A percentile compares a stretch with the other conserved stretches of the same genome.
phyloP scores from a whole-genome alignment of 2,888 invertebrate genomes.

The Darwinula stevensoni region DNA sequence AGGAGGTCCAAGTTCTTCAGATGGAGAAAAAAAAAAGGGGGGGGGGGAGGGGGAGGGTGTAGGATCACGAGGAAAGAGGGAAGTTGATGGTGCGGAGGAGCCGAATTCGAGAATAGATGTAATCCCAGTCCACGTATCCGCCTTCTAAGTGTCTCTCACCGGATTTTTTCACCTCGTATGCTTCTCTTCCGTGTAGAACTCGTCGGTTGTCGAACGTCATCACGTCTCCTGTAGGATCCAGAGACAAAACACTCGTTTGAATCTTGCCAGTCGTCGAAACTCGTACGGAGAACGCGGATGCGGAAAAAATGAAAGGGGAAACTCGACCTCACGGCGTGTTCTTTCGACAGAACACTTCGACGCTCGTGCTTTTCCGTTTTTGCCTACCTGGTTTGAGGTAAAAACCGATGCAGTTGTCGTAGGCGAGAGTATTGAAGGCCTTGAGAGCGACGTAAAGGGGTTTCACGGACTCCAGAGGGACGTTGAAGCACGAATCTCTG shows the following conservation, averaged over 20 bases:
- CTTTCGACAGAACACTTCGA: no score
- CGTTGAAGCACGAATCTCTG: conserved; percentile 8
- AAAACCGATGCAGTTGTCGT: conserved; percentile 5
- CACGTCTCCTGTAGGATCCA: conserved; percentile 8
- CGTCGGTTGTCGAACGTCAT: conserved; percentile 9
- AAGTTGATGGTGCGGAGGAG: no score
- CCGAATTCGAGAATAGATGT: conserved; percentile 7
- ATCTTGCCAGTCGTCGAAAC: no score
- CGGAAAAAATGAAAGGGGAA: no score
- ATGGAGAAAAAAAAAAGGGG: no score
- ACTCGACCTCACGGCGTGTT: no score
- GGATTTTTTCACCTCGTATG: background rate
- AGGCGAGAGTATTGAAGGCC: conserved; percentile 7
- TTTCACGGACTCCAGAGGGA: conserved; percentile 8
- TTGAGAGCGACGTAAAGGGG: conserved; percentile 8
- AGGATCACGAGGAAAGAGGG: no score
- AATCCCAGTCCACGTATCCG: conserved; percentile 10
- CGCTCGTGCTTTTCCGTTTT: no score
- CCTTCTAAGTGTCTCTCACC: conserved; percentile 8
- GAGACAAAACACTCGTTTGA: background rate
- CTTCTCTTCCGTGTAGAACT: conserved; percentile 8
- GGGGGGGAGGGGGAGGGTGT: no score
- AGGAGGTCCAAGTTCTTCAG: no score
- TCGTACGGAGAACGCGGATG: no score
- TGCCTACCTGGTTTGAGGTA: background rate